Evolutionary conservation across 2,888 invertebrate species (phyloP).

Genomic region (Boloria euphrosyne): DNA sequence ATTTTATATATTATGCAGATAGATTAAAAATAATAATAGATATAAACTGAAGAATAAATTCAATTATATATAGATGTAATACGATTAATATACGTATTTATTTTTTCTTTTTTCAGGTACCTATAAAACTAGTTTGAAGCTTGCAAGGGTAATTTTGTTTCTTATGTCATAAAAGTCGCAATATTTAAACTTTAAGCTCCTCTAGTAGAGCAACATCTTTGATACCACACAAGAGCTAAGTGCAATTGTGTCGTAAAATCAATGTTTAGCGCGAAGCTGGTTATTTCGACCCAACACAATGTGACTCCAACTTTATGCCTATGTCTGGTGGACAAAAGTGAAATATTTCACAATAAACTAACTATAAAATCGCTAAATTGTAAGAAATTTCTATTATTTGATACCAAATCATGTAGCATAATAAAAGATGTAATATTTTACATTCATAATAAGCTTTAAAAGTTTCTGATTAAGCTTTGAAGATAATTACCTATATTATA

Average conservation of each 20-base stretch:
- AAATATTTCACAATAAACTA: conserved; percentile 27
- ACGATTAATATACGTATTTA: too few relatives aligned
- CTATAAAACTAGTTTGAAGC: neutral
- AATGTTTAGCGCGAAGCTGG: conserved; percentile 57
- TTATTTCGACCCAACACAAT: conserved; percentile 45
- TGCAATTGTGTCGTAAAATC: conserved; percentile 64
- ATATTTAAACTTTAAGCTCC: conserved; percentile 24
- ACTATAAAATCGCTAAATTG: conserved; percentile 14
- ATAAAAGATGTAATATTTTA: too few relatives aligned
- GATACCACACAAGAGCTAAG: conserved; percentile 55
- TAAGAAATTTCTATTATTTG: neutral
- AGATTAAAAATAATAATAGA: too few relatives aligned
- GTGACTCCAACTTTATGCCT: conserved; percentile 39
- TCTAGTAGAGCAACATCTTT: conserved; percentile 45
- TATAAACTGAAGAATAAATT: too few relatives aligned
- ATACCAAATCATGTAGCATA: too few relatives aligned
- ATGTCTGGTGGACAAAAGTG: conserved; percentile 30
- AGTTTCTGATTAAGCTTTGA: too few relatives aligned
- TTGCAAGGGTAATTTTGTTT: too few relatives aligned
- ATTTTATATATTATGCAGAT: too few relatives aligned
- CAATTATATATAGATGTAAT: too few relatives aligned
- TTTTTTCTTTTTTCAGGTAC: conserved; percentile 3
- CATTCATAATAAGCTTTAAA: too few relatives aligned
- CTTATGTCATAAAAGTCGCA: too few relatives aligned
- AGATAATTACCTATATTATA: too few relatives aligned